Base-by-base conservation (phyloP, 2,113 vertebrate genomes). In the Nothoprocta perdicaria region DNA sequence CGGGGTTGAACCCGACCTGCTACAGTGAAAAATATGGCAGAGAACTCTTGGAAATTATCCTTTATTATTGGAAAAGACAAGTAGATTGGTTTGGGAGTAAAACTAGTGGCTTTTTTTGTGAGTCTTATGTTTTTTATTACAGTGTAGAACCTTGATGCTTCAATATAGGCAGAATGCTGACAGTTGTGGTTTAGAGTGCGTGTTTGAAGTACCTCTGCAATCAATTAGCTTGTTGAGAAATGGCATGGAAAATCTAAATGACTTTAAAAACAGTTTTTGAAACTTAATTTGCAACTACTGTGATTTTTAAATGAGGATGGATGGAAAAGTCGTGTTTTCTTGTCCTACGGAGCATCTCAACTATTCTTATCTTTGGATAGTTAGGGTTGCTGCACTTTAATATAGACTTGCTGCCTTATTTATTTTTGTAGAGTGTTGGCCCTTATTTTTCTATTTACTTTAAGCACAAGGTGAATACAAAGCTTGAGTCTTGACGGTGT, bases 131-230 rank as follows among this genome's bases (percentile, higher is more conserved):
- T 86, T 88, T 94, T 91, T 86, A 26, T 82, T 67, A 71, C 10
- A 40, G 45, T n/a, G 10, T 35, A 17, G 40, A 65, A 61, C 71
- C 43, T 88, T 95, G 86, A 35, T 9, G 21, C 72, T 33, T 91
- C 14, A 2, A 9, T 91, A 43, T 13, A 93, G 58, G 23, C 31
- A 31, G 68, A 89, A 22, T 40, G 19, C 73, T 91, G 66, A 75
- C 68, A 75, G 4, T 52, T 83, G 26, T 84, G 29, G 66, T 74
- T 84, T 91, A 83, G 89, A 94, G 63, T 73, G 7, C 40, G 9
- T 92, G 76, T 85, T 94, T 95, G 61, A 79, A 61, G 50, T 85
- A 26, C n/a, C 10, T 80, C 26, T 90, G 12, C 84, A 88, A 78
- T 88, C 52, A 78, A 35, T 84, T 53, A 9, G 7, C 14, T 77